Conservation (phyloP, 64 coral and sea anemone genomes). For the Dendrophyllia cribrosa region DNA sequence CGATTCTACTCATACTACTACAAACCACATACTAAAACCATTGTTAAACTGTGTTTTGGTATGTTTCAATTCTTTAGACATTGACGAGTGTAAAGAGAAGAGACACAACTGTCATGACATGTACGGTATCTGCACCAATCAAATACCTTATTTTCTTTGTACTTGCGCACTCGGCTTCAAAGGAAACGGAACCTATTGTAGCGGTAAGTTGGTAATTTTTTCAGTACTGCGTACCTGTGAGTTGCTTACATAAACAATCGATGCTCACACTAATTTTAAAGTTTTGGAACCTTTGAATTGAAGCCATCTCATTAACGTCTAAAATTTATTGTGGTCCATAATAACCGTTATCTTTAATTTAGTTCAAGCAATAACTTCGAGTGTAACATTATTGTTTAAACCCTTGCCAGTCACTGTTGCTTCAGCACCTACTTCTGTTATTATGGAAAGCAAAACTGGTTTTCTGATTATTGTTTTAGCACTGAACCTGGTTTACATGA, state of each 20-base stretch:
- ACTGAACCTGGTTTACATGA: conserved; percentile 79
- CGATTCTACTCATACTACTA: too few species aligned
- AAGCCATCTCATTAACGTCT: too few species aligned
- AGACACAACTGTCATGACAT: conserved; percentile 72
- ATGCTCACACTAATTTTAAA: too few species aligned
- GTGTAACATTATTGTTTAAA: too few species aligned
- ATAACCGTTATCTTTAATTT: too few species aligned
- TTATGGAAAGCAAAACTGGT: background rate
- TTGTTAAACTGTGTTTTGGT: too few species aligned
- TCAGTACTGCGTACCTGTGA: background rate
- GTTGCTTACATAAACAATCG: too few species aligned
- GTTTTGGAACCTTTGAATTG: too few species aligned
- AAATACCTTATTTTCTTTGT: conserved; percentile 65
- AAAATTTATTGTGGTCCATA: too few species aligned
- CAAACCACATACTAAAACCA: too few species aligned
- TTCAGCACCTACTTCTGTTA: background rate
- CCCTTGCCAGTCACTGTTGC: too few species aligned
- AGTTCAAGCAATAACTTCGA: too few species aligned
- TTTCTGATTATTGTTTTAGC: conserved; percentile 11
- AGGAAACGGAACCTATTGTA: conserved; percentile 87
- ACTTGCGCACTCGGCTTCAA: conserved; percentile 80
- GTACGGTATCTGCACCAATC: conserved; percentile 82
- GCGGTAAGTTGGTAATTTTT: conserved; percentile 51
- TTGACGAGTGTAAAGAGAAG: conserved; percentile 75
- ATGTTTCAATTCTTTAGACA: conserved; percentile 58